A percentile compares a stretch with the other conserved stretches of the same genome.
Evolutionary conservation across 2,888 invertebrate genomes (phyloP).

Genomic region (Choreutis nemorana): DNA sequence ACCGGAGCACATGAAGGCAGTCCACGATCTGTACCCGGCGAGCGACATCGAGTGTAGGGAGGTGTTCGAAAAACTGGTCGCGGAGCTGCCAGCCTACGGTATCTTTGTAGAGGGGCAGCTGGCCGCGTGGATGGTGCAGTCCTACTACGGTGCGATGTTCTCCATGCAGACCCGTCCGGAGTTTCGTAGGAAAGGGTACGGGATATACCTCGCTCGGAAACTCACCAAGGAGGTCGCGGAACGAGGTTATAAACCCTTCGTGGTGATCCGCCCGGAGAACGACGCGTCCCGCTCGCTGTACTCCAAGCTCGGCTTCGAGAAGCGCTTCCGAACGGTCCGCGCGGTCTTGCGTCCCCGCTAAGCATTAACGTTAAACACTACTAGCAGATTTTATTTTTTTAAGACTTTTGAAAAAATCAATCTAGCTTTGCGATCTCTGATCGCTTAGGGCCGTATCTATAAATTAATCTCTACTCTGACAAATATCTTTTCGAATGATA

Average conservation of each 20-base stretch:
- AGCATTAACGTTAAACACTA: slow-evolving; percentile 42
- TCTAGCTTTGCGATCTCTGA: slow-evolving; percentile 63
- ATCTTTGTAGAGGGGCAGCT: slow-evolving; percentile 79
- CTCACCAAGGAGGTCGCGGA: slow-evolving; percentile 72
- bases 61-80: slow-evolving; percentile 81
- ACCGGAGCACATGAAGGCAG: slow-evolving; percentile 80
- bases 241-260: slow-evolving; percentile 83
- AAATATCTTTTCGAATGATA: neutral
- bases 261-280: slow-evolving; percentile 85
- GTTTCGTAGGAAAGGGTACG: slow-evolving; percentile 78
- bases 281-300: slow-evolving; percentile 86
- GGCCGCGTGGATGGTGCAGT: slow-evolving; percentile 92
- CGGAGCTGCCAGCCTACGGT: slow-evolving; percentile 81
- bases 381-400: slow-evolving; percentile 68
- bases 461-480: neutral
- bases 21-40: slow-evolving; percentile 87
- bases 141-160: slow-evolving; percentile 91
- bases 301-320: slow-evolving; percentile 82
- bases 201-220: slow-evolving; percentile 75
- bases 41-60: slow-evolving; percentile 88
- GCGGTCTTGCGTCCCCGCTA: slow-evolving; percentile 74
- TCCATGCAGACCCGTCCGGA: slow-evolving; percentile 88
- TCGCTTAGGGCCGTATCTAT: slow-evolving; percentile 34
- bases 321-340: slow-evolving; percentile 81
- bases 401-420: slow-evolving; percentile 61